A percentile compares a stretch with the other conserved stretches of the same genome.
These are phyloP conservation scores for Cylindroiulus punctatus DNA, from an alignment of 2,888 invertebrate species.

Conservation along the genomic window DNA sequence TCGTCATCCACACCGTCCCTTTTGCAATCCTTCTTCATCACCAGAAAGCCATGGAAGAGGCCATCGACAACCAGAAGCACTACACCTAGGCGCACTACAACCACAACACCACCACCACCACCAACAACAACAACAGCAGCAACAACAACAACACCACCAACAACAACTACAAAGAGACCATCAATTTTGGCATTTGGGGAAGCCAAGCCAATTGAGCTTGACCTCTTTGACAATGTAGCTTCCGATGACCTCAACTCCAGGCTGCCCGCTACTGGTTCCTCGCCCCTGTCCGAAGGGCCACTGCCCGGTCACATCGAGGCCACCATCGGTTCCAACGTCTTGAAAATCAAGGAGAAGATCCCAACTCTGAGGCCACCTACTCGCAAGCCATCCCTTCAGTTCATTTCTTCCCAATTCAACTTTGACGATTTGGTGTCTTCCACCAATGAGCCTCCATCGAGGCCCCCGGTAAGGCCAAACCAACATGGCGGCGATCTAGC, in stretches of 20 bases:
- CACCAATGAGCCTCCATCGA: background rate
- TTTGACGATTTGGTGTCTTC: slow-evolving; percentile 41
- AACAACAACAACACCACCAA: background rate
- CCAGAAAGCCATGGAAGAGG: slow-evolving; percentile 19
- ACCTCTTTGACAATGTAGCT: slow-evolving; percentile 12
- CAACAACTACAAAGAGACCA: slow-evolving; percentile 24
- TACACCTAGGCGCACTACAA: slow-evolving; percentile 30
- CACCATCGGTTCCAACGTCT: slow-evolving; percentile 46
- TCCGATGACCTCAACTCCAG: slow-evolving; percentile 6
- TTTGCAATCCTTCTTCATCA: background rate
- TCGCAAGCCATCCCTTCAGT: slow-evolving; percentile 46
- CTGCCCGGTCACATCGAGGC: background rate
- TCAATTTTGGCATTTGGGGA: slow-evolving; percentile 49
- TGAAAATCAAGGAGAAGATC: slow-evolving; percentile 45
- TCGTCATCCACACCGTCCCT: background rate
- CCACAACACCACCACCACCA: background rate
- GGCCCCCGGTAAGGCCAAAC: background rate
- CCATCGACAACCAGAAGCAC: slow-evolving; percentile 41
- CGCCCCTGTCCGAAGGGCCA: background rate
- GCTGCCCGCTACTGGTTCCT: background rate
- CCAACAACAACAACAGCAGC: slow-evolving; percentile 4
- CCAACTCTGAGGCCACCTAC: background rate
- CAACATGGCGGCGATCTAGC: background rate
- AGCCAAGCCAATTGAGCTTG: slow-evolving; percentile 51
- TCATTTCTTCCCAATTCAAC: slow-evolving; percentile 23